Conservation (phyloP, 2,113 vertebrate species). For the Misgurnus anguillicaudatus region DNA sequence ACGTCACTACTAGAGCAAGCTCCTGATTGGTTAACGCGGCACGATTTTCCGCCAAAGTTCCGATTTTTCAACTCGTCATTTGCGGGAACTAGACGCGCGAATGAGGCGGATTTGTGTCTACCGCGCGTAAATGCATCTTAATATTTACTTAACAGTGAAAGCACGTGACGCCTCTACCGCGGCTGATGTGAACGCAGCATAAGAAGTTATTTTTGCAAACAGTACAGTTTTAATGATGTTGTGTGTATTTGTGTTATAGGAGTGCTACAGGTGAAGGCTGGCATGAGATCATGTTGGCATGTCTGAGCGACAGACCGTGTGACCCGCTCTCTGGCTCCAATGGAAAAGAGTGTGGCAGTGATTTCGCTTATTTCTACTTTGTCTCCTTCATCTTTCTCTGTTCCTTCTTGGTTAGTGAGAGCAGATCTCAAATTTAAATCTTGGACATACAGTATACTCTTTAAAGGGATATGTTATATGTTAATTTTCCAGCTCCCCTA, state of each 20-base stretch:
- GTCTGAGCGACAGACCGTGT: slow-evolving; percentile 84
- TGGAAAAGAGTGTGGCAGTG: slow-evolving; percentile 88
- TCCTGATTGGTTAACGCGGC: too few relatives aligned
- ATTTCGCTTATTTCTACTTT: slow-evolving; percentile 98
- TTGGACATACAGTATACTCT: neutral
- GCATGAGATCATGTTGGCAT: slow-evolving; percentile 97
- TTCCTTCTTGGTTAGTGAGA: slow-evolving; percentile 91
- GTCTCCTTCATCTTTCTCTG: slow-evolving; percentile 99
- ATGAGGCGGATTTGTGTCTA: too few relatives aligned
- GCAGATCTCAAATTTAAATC: neutral
- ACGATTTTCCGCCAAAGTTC: too few relatives aligned
- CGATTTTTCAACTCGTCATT: too few relatives aligned
- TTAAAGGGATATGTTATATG: too few relatives aligned
- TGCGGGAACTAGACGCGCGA: too few relatives aligned
- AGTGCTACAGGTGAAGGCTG: slow-evolving; percentile 97
- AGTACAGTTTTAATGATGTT: neutral
- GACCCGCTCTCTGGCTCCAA: slow-evolving; percentile 76
- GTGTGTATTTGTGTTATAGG: slow-evolving; percentile 67
- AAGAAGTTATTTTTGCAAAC: neutral
- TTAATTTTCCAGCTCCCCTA: too few relatives aligned
- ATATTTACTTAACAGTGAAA: too few relatives aligned
- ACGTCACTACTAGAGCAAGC: too few relatives aligned
- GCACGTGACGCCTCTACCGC: too few relatives aligned
- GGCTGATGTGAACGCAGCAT: too few relatives aligned
- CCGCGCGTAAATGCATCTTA: too few relatives aligned